Base-by-base conservation (phyloP, 2,797 vertebrate species). In the Notolabrus celidotus region DNA sequence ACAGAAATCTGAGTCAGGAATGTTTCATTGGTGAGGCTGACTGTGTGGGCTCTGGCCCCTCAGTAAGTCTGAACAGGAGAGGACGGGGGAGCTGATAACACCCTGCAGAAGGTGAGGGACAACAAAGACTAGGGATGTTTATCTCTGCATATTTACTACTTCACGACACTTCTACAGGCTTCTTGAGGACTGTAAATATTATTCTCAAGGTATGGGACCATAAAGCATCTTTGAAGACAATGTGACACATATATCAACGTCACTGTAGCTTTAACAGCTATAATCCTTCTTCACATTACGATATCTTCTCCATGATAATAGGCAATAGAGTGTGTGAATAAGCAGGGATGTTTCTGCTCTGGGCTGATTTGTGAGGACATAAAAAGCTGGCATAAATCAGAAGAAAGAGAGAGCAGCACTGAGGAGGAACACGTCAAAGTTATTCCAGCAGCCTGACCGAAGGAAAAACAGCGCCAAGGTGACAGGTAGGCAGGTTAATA, bases 401-500 rank as follows among this genome's bases (percentile, higher is more conserved):
- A 15, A 74, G 74, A 59, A 78, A 85, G 54, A 80, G 43, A 75
- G 41, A 77, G 57, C 0, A 80, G 85, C 10, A 20, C 43, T 31
- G 70, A 78, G 15, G 69, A 67, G 57, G 71, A 77, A 71, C 2
- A 29, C 38, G 59, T 67, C 64, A 70, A 68, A 58, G 72, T 79
- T 65, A 53, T 43, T 78, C 71, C 74, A 78, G 77, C 10, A 49
- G 66, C 45, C 50, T 57, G 52, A 33, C 74, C 55, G 84, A 65
- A 85, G 74, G 43, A 70, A 49, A 80, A 58, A 64, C 33, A 51
- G 66, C 2, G 59, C 53, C 51, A 20, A 79, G 64, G 68, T 55
- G 84, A 82, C 39, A 90, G 79, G 83, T 4, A 31, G 67, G 77
- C 80, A 67, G 71, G 80, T 87, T 80, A 83, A 88, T 80, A 14